These are phyloP conservation scores for Tringa solitaria DNA, from an alignment of 2,113 vertebrate genomes.

Conservation along the genomic window DNA sequence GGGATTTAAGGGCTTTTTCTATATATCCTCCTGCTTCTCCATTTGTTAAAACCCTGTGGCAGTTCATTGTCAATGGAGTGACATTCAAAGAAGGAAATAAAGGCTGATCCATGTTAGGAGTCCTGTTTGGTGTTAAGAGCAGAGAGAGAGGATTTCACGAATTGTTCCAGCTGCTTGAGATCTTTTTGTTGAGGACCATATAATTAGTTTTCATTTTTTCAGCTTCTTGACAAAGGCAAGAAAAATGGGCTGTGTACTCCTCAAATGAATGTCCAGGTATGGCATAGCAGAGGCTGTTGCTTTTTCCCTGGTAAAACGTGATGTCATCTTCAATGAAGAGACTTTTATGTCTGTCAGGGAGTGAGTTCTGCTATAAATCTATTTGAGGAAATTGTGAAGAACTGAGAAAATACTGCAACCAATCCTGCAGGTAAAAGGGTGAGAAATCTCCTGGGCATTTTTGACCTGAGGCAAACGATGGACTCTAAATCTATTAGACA, in stretches of 20 bases:
- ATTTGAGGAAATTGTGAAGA: neutral
- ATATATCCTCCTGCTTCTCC: neutral
- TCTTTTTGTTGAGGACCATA: neutral
- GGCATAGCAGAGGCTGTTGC: neutral
- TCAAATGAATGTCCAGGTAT: neutral
- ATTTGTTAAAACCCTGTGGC: neutral
- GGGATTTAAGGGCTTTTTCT: neutral
- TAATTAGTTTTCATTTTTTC: neutral
- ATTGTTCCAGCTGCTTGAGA: neutral
- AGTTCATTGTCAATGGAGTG: neutral
- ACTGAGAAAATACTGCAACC: neutral
- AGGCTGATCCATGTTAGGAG: neutral
- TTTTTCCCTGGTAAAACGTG: neutral
- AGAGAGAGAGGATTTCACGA: neutral
- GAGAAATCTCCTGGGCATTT: neutral
- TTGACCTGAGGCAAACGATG: neutral
- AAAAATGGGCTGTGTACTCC: neutral
- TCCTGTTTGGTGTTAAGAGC: neutral
- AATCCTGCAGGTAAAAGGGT: neutral
- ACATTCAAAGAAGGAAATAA: neutral
- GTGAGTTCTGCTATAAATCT: neutral
- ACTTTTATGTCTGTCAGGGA: neutral
- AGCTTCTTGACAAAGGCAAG: neutral
- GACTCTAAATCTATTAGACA: neutral
- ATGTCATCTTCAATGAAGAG: neutral